Base-by-base conservation (phyloP, 2,888 invertebrate genomes). In the Thereva nobilitata region DNA sequence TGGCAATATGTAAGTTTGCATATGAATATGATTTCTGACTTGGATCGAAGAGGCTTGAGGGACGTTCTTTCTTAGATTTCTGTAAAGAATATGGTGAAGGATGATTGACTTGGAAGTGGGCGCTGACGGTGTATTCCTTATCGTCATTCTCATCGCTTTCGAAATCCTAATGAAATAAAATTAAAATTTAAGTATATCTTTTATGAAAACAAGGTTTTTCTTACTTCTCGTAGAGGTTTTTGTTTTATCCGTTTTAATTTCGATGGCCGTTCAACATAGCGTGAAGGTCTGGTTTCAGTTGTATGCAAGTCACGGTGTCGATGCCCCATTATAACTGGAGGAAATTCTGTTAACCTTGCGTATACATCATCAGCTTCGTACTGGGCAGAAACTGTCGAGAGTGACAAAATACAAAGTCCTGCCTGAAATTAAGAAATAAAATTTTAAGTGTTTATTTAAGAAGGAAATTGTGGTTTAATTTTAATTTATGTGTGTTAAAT, bases 71-170 rank as follows among this genome's bases (percentile, higher is more conserved):
- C 12, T n/a, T 47, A 3, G 52, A 52, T 23, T 23, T 9, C 8
- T 8, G 7, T 41, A n/a, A 5, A 6, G n/a, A 4, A 5, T 63
- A 71, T 3, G 74, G 73, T 8, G 77, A 74, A 8, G 79, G 78
- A 72, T 78, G 78, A 41, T 76, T 78, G 0, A 78, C 78, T 1
- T 77, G 73, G 45, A 79, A 78, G 53, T 79, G 78, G 0, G 78
- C 78, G 53, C 79, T 78, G 50, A 78, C 79, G 1, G 78, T 75
- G 41, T 76, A 79, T 61, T 79, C 77, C 9, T 73, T 74, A 44
- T 78, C 79, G 66, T 75, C 74, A 10, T 73, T 72, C 34, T 52
- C 52, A 5, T 23, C 50, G 34, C 34, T 34, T 8, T 9, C 34
- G 9, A 45, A 41, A 3, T 56, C 45, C 56, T 56, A 23, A 23